Conservation (phyloP, 2,797 vertebrate genomes). For the Anableps anableps region DNA sequence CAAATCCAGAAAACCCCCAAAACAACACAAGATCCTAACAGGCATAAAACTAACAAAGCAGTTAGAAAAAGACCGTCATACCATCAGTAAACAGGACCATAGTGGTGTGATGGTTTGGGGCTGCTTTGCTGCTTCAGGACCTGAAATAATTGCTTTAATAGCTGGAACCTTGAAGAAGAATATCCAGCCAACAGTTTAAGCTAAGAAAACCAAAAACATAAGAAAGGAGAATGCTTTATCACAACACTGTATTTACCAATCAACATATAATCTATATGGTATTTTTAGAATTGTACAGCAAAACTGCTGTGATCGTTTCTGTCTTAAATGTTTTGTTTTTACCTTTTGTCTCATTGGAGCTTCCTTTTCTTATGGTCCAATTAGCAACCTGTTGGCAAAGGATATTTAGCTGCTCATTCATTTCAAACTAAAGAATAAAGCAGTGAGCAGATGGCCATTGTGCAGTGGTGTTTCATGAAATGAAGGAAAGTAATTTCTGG, state of each 20-base stretch:
- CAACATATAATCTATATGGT: not conserved
- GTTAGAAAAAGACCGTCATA: too few species aligned
- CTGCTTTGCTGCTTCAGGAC: not conserved
- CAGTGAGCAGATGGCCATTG: not conserved
- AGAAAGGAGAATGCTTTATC: not conserved
- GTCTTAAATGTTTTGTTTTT: too few species aligned
- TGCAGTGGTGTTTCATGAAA: not conserved
- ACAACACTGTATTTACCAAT: not conserved
- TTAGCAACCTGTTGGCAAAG: not conserved
- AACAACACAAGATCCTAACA: too few species aligned
- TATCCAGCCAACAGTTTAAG: not conserved
- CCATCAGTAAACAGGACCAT: too few species aligned
- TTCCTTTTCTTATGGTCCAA: not conserved
- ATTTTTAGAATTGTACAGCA: not conserved
- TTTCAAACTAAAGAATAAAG: not conserved
- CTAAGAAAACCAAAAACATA: not conserved
- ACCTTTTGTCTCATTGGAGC: not conserved
- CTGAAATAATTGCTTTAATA: not conserved
- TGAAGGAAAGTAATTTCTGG: not conserved
- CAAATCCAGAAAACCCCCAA: too few species aligned
- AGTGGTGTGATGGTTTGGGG: too few species aligned
- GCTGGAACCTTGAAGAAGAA: not conserved
- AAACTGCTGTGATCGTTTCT: too few species aligned
- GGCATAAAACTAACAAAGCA: too few species aligned
- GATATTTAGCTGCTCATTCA: too few species aligned